Evolutionary conservation across 2,113 vertebrate genomes (phyloP), one percentile per base, ranked within the genome.

Genomic region (Pandion haliaetus): DNA sequence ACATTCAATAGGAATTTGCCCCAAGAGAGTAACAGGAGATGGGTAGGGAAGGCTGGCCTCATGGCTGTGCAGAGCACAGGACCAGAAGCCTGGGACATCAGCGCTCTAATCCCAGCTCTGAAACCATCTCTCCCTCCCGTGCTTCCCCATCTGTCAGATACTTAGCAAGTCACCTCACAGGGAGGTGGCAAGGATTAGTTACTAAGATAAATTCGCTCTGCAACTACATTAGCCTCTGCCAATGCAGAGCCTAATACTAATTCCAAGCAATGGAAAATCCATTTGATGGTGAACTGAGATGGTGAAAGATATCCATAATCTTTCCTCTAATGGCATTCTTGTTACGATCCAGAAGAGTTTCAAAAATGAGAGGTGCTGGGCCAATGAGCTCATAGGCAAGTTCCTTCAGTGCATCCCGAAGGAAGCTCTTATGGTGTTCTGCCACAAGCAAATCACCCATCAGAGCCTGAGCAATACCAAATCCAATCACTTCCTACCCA

Each of bases 131-230:
- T 55, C 34, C 6, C 42, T 86, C 59, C 32, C 1, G 0, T 31
- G 45, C 66, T 77, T 82, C 55, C 69, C 87, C 84, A 91, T 93
- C 91, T 97, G 91, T 77, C 82, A 94, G 47, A 94, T 47, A 77
- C 49, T 96, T 77, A 87, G 70, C 50, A 93, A 93, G 91, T 85
- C 89, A 93, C 86, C 40, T 95, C 65, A 61, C 32, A 66, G 55
- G 26, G 66, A 95, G 62, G 70, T 73, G 54, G 78, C 71, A 91
- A 70, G 78, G 91, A 95, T 95, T 93, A 96, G 89, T 73, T 72
- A 88, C 62, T 34, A 87, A 87, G 86, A 89, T 62, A 78, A 82
- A 91, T 82, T 91, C 26, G 17, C 73, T 84, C 83, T 57, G 42
- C 62, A 71, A 66, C 40, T 66, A 65, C 66, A 76, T 62, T 74